Percentiles rank a stretch among this genome's conserved stretches.
phyloP scores from a whole-genome alignment of 2,888 invertebrate genomes.

The Imbricaverruca yamaguchii region DNA sequence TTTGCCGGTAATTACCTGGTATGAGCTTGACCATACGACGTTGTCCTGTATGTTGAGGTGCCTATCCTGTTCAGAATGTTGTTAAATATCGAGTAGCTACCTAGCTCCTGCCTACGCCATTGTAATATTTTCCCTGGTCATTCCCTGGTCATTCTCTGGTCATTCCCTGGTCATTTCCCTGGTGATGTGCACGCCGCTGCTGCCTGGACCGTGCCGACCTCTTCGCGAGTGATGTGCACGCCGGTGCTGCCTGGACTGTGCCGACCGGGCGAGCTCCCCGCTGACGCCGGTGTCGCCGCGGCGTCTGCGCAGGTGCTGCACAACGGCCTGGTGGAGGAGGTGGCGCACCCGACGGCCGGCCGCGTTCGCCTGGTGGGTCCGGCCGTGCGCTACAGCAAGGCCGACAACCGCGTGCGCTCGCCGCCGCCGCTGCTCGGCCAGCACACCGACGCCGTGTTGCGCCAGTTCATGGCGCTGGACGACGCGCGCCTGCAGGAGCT shows the following conservation, averaged over 20 bases:
- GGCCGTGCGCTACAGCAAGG: conserved; percentile 69
- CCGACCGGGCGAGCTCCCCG: neutral
- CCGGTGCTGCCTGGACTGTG: neutral
- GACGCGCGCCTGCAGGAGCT: conserved; percentile 7
- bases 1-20: too few relatives aligned
- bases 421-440: conserved; percentile 81
- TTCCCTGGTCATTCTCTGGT: too few relatives aligned
- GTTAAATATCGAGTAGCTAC: too few relatives aligned
- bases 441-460: conserved; percentile 71
- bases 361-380: conserved; percentile 71
- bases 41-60: too few relatives aligned
- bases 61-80: too few relatives aligned
- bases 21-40: too few relatives aligned
- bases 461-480: conserved; percentile 10
- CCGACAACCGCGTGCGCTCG: conserved; percentile 58
- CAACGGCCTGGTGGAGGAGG: conserved; percentile 61
- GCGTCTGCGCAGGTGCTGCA: conserved; percentile 37
- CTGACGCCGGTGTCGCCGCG: neutral
- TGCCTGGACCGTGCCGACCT: too few relatives aligned
- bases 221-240: too few relatives aligned
- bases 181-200: too few relatives aligned
- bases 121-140: too few relatives aligned
- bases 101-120: too few relatives aligned
- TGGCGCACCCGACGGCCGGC: conserved; percentile 62
- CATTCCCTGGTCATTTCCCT: too few relatives aligned